Conservation (phyloP, 2,888 invertebrate genomes). For the Pseudoips prasinana region DNA sequence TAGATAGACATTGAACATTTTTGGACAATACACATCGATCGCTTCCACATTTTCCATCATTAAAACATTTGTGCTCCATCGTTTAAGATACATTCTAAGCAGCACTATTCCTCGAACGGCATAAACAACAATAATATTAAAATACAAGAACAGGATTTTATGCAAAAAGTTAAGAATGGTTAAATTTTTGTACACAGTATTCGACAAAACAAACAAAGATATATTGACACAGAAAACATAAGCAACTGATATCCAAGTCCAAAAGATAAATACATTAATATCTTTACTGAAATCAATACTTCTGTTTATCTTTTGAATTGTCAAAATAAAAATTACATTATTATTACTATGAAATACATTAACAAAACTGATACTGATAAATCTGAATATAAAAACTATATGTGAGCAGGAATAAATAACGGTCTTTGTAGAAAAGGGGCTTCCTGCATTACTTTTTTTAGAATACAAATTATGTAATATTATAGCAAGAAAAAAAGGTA, state of each 20-base stretch:
- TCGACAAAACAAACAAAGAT: not conserved
- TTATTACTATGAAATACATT: slow-evolving; percentile 1
- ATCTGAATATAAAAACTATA: not conserved
- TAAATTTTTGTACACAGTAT: not conserved
- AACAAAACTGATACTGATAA: slow-evolving; percentile 2
- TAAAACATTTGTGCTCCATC: slow-evolving; percentile 2
- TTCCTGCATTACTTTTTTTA: too few relatives aligned
- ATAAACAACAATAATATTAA: slow-evolving; percentile 7
- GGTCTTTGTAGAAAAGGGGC: too few relatives aligned
- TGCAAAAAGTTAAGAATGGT: not conserved
- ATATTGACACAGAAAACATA: not conserved
- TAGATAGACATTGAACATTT: slow-evolving; percentile 8
- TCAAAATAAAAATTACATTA: slow-evolving; percentile 12
- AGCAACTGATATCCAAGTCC: slow-evolving; percentile 12
- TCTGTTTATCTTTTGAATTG: slow-evolving; percentile 13
- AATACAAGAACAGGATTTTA: not conserved
- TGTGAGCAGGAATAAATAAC: too few relatives aligned
- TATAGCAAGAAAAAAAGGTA: too few relatives aligned
- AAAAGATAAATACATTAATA: slow-evolving; percentile 2
- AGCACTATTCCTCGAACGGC: slow-evolving; percentile 7
- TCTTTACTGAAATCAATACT: slow-evolving; percentile 3
- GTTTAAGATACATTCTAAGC: slow-evolving; percentile 6
- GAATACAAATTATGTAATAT: too few relatives aligned
- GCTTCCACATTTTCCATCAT: not conserved
- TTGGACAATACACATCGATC: not conserved